Base-by-base conservation (phyloP, 2,797 vertebrate genomes). In the Silurus aristotelis region DNA sequence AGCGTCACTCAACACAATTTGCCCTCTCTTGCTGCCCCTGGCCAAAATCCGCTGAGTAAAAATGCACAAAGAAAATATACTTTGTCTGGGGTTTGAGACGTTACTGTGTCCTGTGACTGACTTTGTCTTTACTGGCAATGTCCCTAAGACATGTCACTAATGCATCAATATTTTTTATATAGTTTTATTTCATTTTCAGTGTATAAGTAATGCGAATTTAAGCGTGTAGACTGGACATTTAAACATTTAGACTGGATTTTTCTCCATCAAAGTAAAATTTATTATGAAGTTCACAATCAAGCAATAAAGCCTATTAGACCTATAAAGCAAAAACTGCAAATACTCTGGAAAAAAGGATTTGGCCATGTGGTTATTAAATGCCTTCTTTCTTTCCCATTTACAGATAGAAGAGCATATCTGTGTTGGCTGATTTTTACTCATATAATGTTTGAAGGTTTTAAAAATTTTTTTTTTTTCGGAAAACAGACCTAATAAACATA, bases 31-130 rank as follows among this genome's bases (percentile, higher is more conserved):
- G 66, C 89, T 70, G 64, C 67, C 38, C 58, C 12, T 60, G 55
- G 85, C 73, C 84, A 83, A 90, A 86, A 87, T 90, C 86, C 84
- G 60, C 80, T 83, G 73, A 77, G 80, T 84, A 90, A 91, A 91
- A 87, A 87, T 89, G 38, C 19, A 72, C 83, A 83, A 83, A 91
- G 82, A 83, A 87, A 89, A 84, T 84, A 81, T 79, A 68, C 31
- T 38, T 38, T 60, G 73, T 71, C 72, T 84, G 71, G 31, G 25
- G 81, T 31, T 52, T 72, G 56, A 31, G 56, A 56, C 25, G 25
- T 60, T 12, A 61, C 27, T 22, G 22, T 64, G 67, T 61, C 7
- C 20, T 60, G 25, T 19, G 67, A 38, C 52, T 82, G 22, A 14
- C 22, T 66, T 82, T 78, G 43, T 64, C 25, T 77, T 43, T 60